These are phyloP conservation scores for Nasonia longicornis DNA, from an alignment of 1,140 invertebrate species.

Conservation along the genomic window DNA sequence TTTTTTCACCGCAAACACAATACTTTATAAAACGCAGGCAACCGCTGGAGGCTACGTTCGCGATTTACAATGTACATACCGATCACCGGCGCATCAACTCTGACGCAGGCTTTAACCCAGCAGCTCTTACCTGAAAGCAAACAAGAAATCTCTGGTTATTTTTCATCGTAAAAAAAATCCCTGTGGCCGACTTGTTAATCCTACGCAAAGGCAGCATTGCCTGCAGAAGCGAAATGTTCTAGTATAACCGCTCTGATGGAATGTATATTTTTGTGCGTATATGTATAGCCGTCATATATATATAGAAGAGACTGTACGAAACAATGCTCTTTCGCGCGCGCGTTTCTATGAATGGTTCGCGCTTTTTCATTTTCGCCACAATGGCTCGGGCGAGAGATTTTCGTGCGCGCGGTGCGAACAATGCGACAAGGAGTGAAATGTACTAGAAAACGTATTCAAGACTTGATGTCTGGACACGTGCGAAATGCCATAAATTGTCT, in stretches of 20 bases:
- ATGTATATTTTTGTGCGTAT: neutral
- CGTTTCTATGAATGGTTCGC: constrained; percentile 9
- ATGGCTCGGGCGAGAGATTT: constrained; percentile 1
- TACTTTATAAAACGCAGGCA: constrained; percentile 33
- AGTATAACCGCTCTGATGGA: neutral
- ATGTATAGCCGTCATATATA: neutral
- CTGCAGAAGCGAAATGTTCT: neutral
- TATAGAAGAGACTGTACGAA: neutral
- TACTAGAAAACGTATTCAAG: constrained; percentile 3
- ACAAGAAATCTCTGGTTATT: constrained; percentile 19
- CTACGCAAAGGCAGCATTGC: neutral
- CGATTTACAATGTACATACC: constrained; percentile 29
- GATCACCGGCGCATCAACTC: neutral
- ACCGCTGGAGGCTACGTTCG: neutral
- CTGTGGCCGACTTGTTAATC: neutral
- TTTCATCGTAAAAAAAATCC: neutral
- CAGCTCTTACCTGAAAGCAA: constrained; percentile 24
- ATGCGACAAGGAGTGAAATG: constrained; percentile 2
- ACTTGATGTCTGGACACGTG: neutral
- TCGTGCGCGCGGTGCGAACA: constrained; percentile 1
- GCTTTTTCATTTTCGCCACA: constrained; percentile 16
- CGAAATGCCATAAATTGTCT: neutral
- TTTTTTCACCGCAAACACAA: constrained; percentile 57
- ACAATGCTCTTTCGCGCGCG: neutral
- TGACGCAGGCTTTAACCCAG: neutral